Evolutionary conservation across 1,140 invertebrate species (phyloP), one percentile per base, ranked within the genome.

Genomic region (Drosophila nigrodunni): DNA sequence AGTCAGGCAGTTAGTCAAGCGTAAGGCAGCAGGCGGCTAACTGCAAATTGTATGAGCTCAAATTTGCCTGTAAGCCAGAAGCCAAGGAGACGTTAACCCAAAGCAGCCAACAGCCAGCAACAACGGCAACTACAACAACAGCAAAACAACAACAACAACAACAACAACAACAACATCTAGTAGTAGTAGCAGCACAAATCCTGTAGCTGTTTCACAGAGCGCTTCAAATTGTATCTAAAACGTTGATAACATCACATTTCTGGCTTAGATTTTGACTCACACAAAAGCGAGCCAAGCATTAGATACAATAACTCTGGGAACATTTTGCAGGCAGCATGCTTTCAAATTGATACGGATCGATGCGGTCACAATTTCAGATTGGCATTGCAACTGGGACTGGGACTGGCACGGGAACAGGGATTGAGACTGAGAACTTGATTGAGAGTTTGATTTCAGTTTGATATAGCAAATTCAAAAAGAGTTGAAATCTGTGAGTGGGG

Each of bases 21-120:
- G 81, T 82, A 76, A 80, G 83, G 74, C 81, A 67, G 78, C 46
- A 72, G 55, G 37, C 39, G 41, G 72, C 83, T 83, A 83, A 83
- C 83, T 87, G 83, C 83, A 88, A 88, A 87, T 88, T 87, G 83
- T 87, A 77, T 82, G 73, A 80, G 80, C 80, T 66, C 59, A 82
- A 88, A 88, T 83, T 83, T 77, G 83, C 83, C 70, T 88, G 60
- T 70, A 70, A 77, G 75, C 76, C 49, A 43, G 49, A 49, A 41
- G 21, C 60, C 67, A 64, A 44, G 37, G 30, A 55, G 61, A 50
- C 50, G 54, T 39, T 46, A 57, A 69, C 13, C 52, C 69, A 50
- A 46, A 15, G 11, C 68, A 55, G 49, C 35, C 54, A 57, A 11
- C 8, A 18, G n/a, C 43, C 3, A 18, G n/a, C 43, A 49, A 50